phyloP scores from a whole-genome alignment of 2,113 vertebrate species.

The Formicarius rufipectus region DNA sequence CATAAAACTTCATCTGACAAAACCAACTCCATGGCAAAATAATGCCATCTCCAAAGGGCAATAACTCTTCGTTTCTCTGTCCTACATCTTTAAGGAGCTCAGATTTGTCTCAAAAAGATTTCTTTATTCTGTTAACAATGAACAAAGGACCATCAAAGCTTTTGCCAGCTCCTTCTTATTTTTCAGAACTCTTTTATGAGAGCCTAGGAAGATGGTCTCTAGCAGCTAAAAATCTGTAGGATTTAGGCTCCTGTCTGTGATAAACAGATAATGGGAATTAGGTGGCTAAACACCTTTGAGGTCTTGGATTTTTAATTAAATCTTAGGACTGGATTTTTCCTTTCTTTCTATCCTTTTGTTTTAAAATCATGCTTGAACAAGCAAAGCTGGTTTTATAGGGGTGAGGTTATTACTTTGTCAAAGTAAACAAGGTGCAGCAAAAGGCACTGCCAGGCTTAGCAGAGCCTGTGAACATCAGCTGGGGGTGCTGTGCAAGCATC shows the following conservation, averaged over 20 bases:
- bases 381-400: not conserved
- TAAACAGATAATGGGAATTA: not conserved
- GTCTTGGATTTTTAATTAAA: not conserved
- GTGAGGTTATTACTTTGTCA: not conserved
- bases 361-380: not conserved
- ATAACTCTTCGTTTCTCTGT: constrained; percentile 49
- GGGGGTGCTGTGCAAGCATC: not conserved
- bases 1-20: constrained; percentile 60
- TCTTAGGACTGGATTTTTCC: not conserved
- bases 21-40: constrained; percentile 53
- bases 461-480: not conserved
- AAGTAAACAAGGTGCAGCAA: not conserved
- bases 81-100: constrained; percentile 31
- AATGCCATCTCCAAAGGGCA: constrained; percentile 47
- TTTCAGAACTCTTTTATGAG: constrained; percentile 47
- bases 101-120: constrained; percentile 60
- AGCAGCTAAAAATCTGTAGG: constrained; percentile 19
- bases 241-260: not conserved
- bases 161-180: not conserved
- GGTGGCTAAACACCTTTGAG: not conserved
- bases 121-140: constrained; percentile 26
- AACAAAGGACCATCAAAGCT: constrained; percentile 34
- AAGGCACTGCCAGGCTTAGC: not conserved
- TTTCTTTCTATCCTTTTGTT: not conserved
- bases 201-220: not conserved